A percentile compares a stretch with the other conserved stretches of the same genome.
phyloP scores from a whole-genome alignment of 2,888 invertebrate species.

The Metacarcinus magister region DNA sequence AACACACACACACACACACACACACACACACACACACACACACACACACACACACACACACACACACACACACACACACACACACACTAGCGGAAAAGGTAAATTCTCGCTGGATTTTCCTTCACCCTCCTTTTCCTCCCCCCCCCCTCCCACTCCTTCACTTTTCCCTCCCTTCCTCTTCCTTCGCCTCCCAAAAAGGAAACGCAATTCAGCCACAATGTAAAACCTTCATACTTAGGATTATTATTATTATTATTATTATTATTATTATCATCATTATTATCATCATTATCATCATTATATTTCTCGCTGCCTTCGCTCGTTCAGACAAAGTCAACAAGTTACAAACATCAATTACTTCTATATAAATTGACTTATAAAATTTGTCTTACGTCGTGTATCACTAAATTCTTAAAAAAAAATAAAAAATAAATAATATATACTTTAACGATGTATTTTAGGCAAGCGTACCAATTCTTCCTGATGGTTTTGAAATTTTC shows the following conservation, averaged over 20 bases:
- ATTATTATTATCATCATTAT: neutral
- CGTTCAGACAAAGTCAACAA: too few relatives aligned
- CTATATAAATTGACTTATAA: too few relatives aligned
- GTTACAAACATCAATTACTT: too few relatives aligned
- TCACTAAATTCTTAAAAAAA: too few relatives aligned
- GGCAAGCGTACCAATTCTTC: too few relatives aligned
- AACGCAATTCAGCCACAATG: neutral
- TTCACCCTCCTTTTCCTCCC: neutral
- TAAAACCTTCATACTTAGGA: neutral
- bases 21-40: slow-evolving; percentile 1
- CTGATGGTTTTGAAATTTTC: too few relatives aligned
- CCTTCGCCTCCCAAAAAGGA: neutral
- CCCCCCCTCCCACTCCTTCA: neutral
- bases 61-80: neutral
- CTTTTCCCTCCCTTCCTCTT: neutral
- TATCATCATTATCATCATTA: neutral
- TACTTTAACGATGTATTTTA: too few relatives aligned
- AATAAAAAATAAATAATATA: too few relatives aligned
- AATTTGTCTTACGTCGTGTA: too few relatives aligned
- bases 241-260: neutral
- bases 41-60: neutral
- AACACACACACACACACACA: slow-evolving; percentile 1
- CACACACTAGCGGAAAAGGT: slow-evolving; percentile 5
- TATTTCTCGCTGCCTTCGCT: neutral
- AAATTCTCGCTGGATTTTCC: neutral